Evolutionary conservation across 2,113 vertebrate genomes (phyloP).

Genomic region (Cygnus atratus): DNA sequence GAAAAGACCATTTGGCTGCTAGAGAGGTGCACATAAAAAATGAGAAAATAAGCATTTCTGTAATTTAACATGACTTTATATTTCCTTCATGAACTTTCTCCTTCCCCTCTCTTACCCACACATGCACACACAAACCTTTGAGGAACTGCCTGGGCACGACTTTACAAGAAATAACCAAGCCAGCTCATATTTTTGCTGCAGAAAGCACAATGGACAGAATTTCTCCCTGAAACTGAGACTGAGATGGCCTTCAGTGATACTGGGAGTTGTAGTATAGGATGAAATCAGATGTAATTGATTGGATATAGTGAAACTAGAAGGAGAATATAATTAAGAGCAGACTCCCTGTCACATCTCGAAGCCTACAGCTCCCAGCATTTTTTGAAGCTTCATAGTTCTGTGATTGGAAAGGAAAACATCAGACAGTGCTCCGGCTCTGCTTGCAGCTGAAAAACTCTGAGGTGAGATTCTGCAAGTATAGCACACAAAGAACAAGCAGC

Average conservation of each 20-base stretch:
- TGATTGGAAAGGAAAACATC: slow-evolving; percentile 7
- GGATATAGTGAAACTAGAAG: background rate
- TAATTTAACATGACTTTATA: background rate
- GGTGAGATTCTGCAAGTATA: background rate
- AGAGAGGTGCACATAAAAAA: background rate
- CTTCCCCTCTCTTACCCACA: background rate
- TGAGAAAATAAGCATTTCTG: background rate
- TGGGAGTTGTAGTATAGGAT: background rate
- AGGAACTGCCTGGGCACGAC: background rate
- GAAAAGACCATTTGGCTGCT: background rate
- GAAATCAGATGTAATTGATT: slow-evolving; percentile 15
- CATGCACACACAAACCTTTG: background rate
- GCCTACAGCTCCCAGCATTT: slow-evolving; percentile 27
- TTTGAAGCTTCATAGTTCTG: slow-evolving; percentile 10
- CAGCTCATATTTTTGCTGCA: background rate
- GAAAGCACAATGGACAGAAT: background rate
- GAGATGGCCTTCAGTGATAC: background rate
- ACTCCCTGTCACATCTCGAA: background rate
- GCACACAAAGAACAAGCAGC: background rate
- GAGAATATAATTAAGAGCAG: slow-evolving; percentile 14
- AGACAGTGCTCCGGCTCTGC: background rate
- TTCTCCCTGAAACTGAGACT: background rate
- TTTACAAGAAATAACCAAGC: background rate
- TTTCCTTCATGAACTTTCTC: background rate
- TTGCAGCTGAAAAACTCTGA: background rate